phyloP scores from a whole-genome alignment of 2,113 vertebrate genomes.

The Catharus bicknelli region DNA sequence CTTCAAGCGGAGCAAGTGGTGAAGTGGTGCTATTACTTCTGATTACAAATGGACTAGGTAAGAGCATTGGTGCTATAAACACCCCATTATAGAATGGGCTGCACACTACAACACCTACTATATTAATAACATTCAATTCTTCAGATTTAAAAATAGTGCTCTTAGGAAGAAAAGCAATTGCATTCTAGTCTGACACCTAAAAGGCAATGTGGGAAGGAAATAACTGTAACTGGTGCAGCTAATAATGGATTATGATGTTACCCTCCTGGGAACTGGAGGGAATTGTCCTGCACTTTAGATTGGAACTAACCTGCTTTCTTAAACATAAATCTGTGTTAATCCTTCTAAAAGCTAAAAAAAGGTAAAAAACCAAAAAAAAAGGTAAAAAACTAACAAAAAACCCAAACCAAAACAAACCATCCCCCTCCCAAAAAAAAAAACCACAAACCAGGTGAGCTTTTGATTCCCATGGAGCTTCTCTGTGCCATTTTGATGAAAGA shows the following conservation, averaged over 20 bases:
- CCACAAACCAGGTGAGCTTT: neutral
- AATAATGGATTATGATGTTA: slow-evolving; percentile 52
- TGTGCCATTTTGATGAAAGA: neutral
- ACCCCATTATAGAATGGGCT: slow-evolving; percentile 21
- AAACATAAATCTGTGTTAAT: neutral
- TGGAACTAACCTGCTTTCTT: slow-evolving; percentile 27
- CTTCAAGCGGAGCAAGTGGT: slow-evolving; percentile 31
- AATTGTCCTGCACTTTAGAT: slow-evolving; percentile 19
- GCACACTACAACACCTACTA: slow-evolving; percentile 22
- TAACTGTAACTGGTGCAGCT: slow-evolving; percentile 46
- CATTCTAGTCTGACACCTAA: slow-evolving; percentile 40
- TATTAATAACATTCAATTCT: slow-evolving; percentile 34
- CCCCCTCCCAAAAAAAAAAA: too few relatives aligned
- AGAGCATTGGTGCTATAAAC: slow-evolving; percentile 36
- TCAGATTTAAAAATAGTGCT: slow-evolving; percentile 35
- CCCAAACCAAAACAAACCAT: too few relatives aligned
- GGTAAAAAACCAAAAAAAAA: neutral
- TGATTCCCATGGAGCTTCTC: neutral
- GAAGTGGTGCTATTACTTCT: slow-evolving; percentile 53
- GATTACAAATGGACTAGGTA: slow-evolving; percentile 43
- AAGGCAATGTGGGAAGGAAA: slow-evolving; percentile 61
- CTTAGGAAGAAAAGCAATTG: slow-evolving; percentile 42
- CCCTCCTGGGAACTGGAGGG: neutral
- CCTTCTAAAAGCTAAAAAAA: neutral
- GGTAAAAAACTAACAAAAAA: neutral